Evolutionary conservation across 2,113 vertebrate species (phyloP).

Genomic region (Pseudopipra pipra): DNA sequence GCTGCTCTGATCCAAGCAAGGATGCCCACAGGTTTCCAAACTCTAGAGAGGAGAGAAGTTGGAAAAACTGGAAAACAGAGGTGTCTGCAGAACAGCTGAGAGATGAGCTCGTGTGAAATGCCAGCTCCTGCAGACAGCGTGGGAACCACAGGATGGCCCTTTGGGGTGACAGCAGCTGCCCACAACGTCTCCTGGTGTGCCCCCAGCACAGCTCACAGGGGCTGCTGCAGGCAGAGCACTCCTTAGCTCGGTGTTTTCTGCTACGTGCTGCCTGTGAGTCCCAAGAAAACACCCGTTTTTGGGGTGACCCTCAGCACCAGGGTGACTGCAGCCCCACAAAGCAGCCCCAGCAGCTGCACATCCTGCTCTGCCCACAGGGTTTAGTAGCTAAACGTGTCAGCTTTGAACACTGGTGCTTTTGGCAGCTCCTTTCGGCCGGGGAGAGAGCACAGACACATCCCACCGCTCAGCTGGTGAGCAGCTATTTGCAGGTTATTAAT

Average conservation of each 20-base stretch:
- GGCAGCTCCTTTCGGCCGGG: not conserved
- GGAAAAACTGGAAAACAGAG: not conserved
- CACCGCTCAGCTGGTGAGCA: not conserved
- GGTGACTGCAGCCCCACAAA: not conserved
- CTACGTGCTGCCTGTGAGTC: not conserved
- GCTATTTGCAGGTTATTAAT: slow-evolving; percentile 15
- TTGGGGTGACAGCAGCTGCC: not conserved
- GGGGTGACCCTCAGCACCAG: not conserved
- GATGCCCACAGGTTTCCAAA: not conserved
- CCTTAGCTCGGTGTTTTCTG: fast-evolving
- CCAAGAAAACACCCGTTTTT: not conserved
- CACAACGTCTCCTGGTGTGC: fast-evolving
- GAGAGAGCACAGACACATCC: not conserved
- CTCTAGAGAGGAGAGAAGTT: fast-evolving
- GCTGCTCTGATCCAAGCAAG: not conserved
- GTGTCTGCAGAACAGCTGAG: fast-evolving
- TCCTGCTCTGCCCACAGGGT: not conserved
- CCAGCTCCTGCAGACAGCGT: fast-evolving
- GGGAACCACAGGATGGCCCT: not conserved
- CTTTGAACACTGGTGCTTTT: not conserved
- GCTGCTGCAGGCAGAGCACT: not conserved
- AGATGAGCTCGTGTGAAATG: fast-evolving
- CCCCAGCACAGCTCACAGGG: not conserved
- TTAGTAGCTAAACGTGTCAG: not conserved
- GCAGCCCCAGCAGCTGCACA: not conserved